These are phyloP conservation scores for Steinernema khuongi DNA, from an alignment of 1,140 invertebrate genomes.

Conservation along the genomic window DNA sequence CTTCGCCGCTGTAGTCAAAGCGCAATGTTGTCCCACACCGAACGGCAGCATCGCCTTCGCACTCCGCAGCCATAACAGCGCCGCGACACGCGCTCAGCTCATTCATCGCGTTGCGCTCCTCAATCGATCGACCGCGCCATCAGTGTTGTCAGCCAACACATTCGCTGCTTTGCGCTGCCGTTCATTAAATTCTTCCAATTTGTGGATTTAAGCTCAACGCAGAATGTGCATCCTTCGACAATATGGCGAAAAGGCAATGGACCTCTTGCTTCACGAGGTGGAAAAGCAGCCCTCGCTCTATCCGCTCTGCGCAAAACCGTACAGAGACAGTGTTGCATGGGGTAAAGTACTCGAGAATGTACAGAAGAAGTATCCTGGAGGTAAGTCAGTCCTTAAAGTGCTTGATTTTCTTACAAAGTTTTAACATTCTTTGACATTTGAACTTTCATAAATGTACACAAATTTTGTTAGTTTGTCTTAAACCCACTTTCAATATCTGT, in stretches of 20 bases:
- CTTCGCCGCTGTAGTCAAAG: background rate
- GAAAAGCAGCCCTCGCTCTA: background rate
- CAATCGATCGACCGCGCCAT: background rate
- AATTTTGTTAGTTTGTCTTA: too few relatives aligned
- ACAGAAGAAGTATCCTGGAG: background rate
- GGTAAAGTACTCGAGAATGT: slow-evolving; percentile 4
- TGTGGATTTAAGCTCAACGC: background rate
- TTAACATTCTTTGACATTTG: too few relatives aligned
- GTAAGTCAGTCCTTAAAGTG: too few relatives aligned
- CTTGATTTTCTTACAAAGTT: too few relatives aligned
- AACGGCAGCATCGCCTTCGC: slow-evolving; percentile 4
- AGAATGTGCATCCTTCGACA: background rate
- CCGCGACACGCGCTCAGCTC: background rate
- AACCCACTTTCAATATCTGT: too few relatives aligned
- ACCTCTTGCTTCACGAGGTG: background rate
- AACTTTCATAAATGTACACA: too few relatives aligned
- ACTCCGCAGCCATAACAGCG: background rate
- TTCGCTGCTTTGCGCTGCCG: background rate
- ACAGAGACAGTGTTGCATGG: background rate
- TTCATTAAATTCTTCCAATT: background rate
- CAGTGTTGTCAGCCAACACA: background rate
- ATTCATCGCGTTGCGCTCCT: background rate
- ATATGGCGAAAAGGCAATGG: background rate
- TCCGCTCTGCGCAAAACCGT: background rate
- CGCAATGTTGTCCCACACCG: background rate